Base-by-base conservation (phyloP, 2,113 vertebrate genomes). In the Ammodytes dubius region DNA sequence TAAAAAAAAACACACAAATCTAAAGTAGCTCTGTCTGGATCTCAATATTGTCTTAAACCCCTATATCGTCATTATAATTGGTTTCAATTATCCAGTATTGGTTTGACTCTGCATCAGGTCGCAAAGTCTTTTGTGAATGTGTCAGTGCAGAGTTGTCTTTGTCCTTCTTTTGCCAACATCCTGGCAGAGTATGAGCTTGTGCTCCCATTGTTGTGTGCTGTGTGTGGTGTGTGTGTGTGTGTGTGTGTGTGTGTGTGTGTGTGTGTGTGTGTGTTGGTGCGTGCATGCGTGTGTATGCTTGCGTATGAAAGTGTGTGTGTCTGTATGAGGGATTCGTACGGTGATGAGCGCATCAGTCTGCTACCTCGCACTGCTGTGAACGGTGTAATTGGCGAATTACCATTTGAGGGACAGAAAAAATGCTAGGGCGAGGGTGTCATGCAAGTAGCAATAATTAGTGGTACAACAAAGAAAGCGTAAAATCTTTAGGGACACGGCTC, bases 291-390 rank as follows among this genome's bases (percentile, higher is more conserved):
- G 27, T 27, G 27, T 27, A 27, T 27, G 27, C 27, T 27, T 27
- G 27, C 27, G 27, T 27, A 27, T 27, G 27, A 27, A 27, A 27
- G 27, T 27, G 27, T 27, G 27, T 27, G 27, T 56, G 40, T 72
- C 57, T 71, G 65, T 88, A 58, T 72, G 53, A 81, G 50, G 74
- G 74, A 87, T 78, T 60, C 74, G 66, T 58, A 81, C 67, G 86
- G 35, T 91, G 88, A 82, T 89, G 89, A 91, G 81, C 42, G 8
- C 79, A 88, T 87, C 84, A 89, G 83, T 80, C 88, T 74, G 83
- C 83, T 83, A 65, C 79, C 75, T 86, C 50, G 59, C 59, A 77
- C 68, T 81, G 67, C 77, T 88, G 78, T 70, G 63, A 88, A 86
- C 59, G 73, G 83, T 82, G 78, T 82, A 88, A 78, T 74, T 61